Evolutionary conservation across 2,113 vertebrate species (phyloP).

Genomic region (Tylochromis polylepis): DNA sequence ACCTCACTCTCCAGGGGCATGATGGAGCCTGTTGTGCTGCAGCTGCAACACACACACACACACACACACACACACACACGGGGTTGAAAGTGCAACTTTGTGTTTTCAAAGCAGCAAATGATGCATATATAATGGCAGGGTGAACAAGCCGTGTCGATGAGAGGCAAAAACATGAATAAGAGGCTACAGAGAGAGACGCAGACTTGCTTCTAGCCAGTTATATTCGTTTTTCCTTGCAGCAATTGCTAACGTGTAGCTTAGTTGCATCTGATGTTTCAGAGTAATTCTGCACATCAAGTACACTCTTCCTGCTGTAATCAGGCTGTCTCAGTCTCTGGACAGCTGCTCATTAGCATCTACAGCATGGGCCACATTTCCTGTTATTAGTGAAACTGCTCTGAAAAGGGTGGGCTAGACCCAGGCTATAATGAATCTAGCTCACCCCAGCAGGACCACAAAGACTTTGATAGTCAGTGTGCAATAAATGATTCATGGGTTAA

Average conservation of each 20-base stretch:
- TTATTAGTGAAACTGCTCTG: conserved; percentile 48
- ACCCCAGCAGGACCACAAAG: conserved; percentile 5
- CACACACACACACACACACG: neutral
- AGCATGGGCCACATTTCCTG: conserved; percentile 49
- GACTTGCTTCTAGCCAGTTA: neutral
- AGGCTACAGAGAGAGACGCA: neutral
- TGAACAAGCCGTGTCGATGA: neutral
- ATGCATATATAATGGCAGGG: neutral
- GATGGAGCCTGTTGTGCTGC: neutral
- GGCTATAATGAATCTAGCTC: neutral
- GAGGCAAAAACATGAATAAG: neutral
- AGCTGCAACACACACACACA: conserved; percentile 8
- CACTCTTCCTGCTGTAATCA: conserved; percentile 49
- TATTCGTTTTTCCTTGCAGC: neutral
- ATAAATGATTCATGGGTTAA: neutral
- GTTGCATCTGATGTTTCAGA: neutral
- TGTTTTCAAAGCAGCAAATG: neutral
- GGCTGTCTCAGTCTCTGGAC: conserved; percentile 22
- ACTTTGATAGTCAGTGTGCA: neutral
- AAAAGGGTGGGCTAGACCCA: conserved; percentile 3
- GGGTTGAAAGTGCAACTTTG: neutral
- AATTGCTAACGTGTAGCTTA: neutral
- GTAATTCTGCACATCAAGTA: conserved; percentile 10
- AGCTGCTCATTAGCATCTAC: conserved; percentile 61
- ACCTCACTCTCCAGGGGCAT: neutral